These are phyloP conservation scores for Leptinotarsa tumamoca DNA, from an alignment of 2,888 invertebrate genomes.

Conservation along the genomic window DNA sequence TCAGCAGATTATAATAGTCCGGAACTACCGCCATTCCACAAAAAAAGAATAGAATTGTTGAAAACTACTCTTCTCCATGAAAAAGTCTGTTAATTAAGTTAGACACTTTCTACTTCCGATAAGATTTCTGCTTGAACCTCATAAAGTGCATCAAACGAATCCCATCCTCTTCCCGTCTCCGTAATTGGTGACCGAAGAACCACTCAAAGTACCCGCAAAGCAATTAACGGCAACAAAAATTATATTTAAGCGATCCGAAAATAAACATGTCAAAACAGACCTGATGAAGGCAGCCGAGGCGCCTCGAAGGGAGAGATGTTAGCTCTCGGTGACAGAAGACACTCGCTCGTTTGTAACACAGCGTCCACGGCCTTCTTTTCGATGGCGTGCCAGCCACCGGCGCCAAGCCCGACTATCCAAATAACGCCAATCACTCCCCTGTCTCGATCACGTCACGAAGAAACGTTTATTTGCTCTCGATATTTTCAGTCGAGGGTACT, in stretches of 20 bases:
- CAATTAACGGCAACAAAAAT: slow-evolving; percentile 47
- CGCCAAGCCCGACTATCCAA: slow-evolving; percentile 55
- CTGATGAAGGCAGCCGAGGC: slow-evolving; percentile 35
- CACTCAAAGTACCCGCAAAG: slow-evolving; percentile 33
- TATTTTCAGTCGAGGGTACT: slow-evolving; percentile 42
- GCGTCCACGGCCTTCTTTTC: slow-evolving; percentile 27
- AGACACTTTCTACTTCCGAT: no score
- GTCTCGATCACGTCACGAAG: slow-evolving; percentile 47
- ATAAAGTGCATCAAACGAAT: background rate
- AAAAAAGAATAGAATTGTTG: no score
- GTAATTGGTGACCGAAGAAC: slow-evolving; percentile 33
- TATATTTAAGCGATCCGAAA: slow-evolving; percentile 56
- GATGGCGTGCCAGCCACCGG: slow-evolving; percentile 48
- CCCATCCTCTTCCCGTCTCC: slow-evolving; percentile 5
- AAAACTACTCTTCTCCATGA: no score
- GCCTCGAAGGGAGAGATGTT: slow-evolving; percentile 48
- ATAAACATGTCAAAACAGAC: slow-evolving; percentile 58
- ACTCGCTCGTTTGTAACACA: slow-evolving; percentile 52
- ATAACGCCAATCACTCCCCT: slow-evolving; percentile 52
- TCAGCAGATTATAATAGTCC: no score
- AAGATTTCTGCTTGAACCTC: background rate
- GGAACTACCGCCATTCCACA: no score
- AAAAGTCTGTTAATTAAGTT: no score
- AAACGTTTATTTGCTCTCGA: slow-evolving; percentile 44
- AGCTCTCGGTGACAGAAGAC: slow-evolving; percentile 55